phyloP scores from a whole-genome alignment of 2,797 vertebrate species.

The Dendrocincla tyrannina region DNA sequence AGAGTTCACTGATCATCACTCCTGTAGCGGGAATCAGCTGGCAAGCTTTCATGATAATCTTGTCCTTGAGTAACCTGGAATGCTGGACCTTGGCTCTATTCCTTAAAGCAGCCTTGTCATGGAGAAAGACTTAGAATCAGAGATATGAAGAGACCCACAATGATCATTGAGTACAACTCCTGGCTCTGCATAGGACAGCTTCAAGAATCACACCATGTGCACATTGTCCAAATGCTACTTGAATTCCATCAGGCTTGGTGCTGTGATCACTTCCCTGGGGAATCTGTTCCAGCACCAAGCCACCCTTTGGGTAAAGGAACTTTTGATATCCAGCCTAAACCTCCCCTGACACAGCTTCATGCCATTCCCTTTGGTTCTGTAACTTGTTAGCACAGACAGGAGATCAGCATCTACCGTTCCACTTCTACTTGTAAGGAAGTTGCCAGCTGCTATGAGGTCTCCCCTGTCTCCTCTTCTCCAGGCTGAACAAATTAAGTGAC shows the following conservation, averaged over 20 bases:
- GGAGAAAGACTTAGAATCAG: background rate
- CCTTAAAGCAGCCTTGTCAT: background rate
- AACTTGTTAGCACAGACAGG: background rate
- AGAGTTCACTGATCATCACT: background rate
- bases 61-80: background rate
- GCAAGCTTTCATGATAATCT: background rate
- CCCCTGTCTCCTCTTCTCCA: background rate
- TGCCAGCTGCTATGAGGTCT: background rate
- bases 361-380: background rate
- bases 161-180: fast-evolving
- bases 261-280: background rate
- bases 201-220: background rate
- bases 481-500: no score
- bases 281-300: fast-evolving
- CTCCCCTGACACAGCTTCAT: background rate
- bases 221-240: background rate
- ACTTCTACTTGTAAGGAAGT: fast-evolving
- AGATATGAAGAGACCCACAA: background rate
- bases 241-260: background rate
- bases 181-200: background rate
- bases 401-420: background rate
- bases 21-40: background rate
- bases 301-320: fast-evolving
- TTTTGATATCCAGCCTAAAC: background rate
- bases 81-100: background rate